Percentiles rank a stretch among this genome's conserved stretches.
Evolutionary conservation across 1,140 invertebrate species (phyloP).

Genomic region (Calycopis cecrops): DNA sequence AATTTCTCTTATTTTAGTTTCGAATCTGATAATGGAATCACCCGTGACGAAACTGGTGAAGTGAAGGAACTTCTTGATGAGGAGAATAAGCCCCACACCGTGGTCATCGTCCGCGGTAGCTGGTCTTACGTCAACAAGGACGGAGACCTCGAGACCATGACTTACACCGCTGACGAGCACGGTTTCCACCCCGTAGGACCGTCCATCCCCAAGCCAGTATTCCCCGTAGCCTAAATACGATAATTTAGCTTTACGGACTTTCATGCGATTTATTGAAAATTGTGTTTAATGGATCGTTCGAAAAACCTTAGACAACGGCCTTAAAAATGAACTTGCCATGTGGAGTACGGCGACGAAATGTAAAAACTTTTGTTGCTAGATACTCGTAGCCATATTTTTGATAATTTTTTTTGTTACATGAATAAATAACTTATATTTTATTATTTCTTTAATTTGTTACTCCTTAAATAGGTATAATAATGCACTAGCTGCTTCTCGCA

Average conservation of each 20-base stretch:
- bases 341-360: too few relatives aligned
- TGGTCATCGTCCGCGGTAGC: constrained; percentile 57
- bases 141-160: constrained; percentile 49
- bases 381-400: too few relatives aligned
- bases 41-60: constrained; percentile 52
- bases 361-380: too few relatives aligned
- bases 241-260: constrained; percentile 18
- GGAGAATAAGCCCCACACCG: constrained; percentile 60
- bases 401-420: too few relatives aligned
- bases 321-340: too few relatives aligned
- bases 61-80: constrained; percentile 55
- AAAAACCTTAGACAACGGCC: too few relatives aligned
- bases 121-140: constrained; percentile 52
- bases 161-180: constrained; percentile 74
- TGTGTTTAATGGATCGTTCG: too few relatives aligned
- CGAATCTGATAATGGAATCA: constrained; percentile 55
- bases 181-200: constrained; percentile 71
- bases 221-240: constrained; percentile 24
- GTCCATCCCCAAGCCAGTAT: constrained; percentile 44
- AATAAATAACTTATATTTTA: too few relatives aligned
- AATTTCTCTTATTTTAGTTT: constrained; percentile 56
- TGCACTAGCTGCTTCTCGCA: too few relatives aligned
- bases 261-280: too few relatives aligned
- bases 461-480: too few relatives aligned
- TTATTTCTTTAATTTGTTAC: too few relatives aligned